Evolutionary conservation across 2,797 vertebrate species (phyloP).

Genomic region (Tauraco hartlaubi): DNA sequence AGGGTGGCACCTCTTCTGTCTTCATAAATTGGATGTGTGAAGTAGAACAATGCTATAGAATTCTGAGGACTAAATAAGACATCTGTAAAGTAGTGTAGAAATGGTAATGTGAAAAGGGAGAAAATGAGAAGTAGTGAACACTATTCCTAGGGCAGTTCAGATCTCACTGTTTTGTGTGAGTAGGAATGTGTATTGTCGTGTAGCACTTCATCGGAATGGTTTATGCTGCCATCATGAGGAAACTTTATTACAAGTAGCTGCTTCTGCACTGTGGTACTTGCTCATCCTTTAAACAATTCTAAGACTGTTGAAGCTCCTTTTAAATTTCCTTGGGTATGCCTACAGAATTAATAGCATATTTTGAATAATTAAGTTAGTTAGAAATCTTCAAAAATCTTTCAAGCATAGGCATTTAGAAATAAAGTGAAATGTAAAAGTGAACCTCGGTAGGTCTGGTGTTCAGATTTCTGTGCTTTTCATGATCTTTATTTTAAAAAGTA

Average conservation of each 20-base stretch:
- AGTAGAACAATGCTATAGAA: not conserved
- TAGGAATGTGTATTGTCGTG: not conserved
- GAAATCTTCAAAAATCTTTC: not conserved
- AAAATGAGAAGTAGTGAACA: not conserved
- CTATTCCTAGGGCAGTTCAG: not conserved
- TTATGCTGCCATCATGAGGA: slow-evolving; percentile 78
- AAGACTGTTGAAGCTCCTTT: not conserved
- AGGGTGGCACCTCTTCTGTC: not conserved
- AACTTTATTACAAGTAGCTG: not conserved
- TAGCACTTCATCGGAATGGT: not conserved
- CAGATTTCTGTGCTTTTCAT: not conserved
- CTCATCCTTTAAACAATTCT: not conserved
- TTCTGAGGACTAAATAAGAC: not conserved
- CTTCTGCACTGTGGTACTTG: not conserved
- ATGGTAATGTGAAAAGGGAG: not conserved
- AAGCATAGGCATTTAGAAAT: not conserved
- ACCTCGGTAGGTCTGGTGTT: not conserved
- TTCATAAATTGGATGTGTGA: not conserved
- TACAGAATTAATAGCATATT: not conserved
- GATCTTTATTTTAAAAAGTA: not conserved
- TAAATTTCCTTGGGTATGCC: not conserved
- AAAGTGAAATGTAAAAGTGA: not conserved
- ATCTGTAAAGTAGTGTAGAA: not conserved
- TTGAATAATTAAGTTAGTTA: not conserved
- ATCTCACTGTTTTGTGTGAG: not conserved